These are phyloP conservation scores for Malaclemys terrapin DNA, from an alignment of 2,113 vertebrate genomes.

Conservation along the genomic window DNA sequence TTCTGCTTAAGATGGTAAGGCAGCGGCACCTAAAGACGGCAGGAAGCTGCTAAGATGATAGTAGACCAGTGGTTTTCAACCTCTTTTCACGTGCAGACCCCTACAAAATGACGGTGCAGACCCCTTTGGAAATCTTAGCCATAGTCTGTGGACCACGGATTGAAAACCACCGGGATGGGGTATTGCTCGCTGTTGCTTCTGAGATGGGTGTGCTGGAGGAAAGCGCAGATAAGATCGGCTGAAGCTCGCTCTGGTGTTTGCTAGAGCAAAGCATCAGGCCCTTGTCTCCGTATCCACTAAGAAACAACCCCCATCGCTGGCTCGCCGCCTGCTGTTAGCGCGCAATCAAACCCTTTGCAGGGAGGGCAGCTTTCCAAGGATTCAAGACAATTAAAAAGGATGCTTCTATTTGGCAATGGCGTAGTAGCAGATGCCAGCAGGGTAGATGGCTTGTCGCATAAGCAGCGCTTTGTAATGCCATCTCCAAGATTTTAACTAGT, in stretches of 20 bases:
- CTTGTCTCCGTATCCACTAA: background rate
- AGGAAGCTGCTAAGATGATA: background rate
- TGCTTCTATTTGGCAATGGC: background rate
- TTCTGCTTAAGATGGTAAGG: background rate
- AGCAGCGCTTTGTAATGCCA: background rate
- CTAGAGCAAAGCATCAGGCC: background rate
- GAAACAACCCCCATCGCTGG: background rate
- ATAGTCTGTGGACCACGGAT: background rate
- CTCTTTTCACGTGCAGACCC: background rate
- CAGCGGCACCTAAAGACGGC: background rate
- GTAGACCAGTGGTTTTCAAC: background rate
- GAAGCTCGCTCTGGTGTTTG: background rate
- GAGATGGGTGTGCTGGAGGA: background rate
- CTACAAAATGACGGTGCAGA: background rate
- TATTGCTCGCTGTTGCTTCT: background rate
- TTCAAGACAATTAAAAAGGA: background rate
- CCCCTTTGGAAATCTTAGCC: background rate
- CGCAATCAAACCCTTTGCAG: accelerated
- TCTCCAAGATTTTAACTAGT: background rate
- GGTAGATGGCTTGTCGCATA: background rate
- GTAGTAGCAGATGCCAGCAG: background rate
- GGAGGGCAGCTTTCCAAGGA: background rate
- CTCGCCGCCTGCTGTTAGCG: accelerated
- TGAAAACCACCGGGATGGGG: background rate
- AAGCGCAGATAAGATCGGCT: background rate